A percentile compares a stretch with the other conserved stretches of the same genome.
Conservation (phyloP, 2,888 invertebrate genomes). For the Psylliodes chrysocephalus region DNA sequence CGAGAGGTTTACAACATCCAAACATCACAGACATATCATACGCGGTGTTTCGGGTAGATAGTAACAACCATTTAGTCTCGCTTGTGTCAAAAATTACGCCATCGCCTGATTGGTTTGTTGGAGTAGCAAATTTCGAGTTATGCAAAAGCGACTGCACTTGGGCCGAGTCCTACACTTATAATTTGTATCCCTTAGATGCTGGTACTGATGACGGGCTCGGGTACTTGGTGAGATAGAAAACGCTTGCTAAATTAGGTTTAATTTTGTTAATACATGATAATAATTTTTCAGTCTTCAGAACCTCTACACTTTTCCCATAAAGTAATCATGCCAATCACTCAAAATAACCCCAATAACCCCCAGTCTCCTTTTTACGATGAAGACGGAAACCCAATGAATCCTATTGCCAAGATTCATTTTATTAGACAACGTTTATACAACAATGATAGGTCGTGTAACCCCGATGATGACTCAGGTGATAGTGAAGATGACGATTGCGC, state of each 20-base stretch:
- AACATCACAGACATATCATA: conserved; percentile 85
- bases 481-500: conserved; percentile 31
- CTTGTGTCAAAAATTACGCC: conserved; percentile 93
- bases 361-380: conserved; percentile 90
- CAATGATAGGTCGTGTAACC: conserved; percentile 78
- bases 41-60: conserved; percentile 88
- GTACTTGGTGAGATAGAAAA: conserved; percentile 75
- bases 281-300: conserved; percentile 72
- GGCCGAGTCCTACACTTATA: conserved; percentile 80
- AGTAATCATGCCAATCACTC: conserved; percentile 83
- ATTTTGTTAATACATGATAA: neutral
- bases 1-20: conserved; percentile 87
- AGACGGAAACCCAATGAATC: conserved; percentile 80
- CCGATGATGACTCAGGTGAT: conserved; percentile 21
- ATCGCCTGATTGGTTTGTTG: conserved; percentile 97
- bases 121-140: conserved; percentile 87
- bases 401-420: conserved; percentile 84
- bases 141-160: conserved; percentile 90
- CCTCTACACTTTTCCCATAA: conserved; percentile 82
- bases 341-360: conserved; percentile 84
- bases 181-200: conserved; percentile 92
- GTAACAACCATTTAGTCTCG: conserved; percentile 89
- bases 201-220: conserved; percentile 91
- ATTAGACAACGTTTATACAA: conserved; percentile 81
- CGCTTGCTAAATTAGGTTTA: neutral